Evolutionary conservation across 2,797 vertebrate species (phyloP), one percentile per base, ranked within the genome.

Genomic region (Podarcis siculus): DNA sequence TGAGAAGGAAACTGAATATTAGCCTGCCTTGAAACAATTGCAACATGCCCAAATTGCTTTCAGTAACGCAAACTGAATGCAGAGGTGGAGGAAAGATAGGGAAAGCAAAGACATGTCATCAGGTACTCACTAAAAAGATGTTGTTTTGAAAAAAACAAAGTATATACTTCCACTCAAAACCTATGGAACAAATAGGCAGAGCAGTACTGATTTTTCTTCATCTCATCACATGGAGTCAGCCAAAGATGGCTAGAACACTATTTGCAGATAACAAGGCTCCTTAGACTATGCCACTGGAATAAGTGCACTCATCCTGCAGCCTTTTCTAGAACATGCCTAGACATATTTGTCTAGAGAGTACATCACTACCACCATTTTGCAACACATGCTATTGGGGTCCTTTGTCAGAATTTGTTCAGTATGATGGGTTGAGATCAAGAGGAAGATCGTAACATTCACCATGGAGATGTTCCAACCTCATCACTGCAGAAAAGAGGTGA

Each of bases 1-100:
- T 89, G 35, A 84, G 89, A 93, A 61, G 49, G 79, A 73, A 61
- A 87, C 79, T 17, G 45, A 75, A 75, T 66, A 75, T 64, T 82
- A 64, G 37, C 67, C 30, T 17, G 37, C 19, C 49, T 75, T 75
- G 37, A 58, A 81, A 81, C 13, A 37, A 85, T 19, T 39, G 25
- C 55, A 61, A 8, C 71, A 61, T 82, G 27, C 39, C 8, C 37
- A 66, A n/a, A 85, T 39, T 61, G 72, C 25, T 75, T 85, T 39
- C 27, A 13, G 58, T 58, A 75, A 84, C 7, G 37, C 35, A 61
- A 73, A 75, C 23, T 80, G 27, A 79, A 79, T 55, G 45, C 23
- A 17, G 45, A 58, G 13, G 45, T 55, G 49, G 19, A 73, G 35
- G 15, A 58, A 79, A 19, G 30, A 58, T 27, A 19, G n/a, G 49